Evolutionary conservation across 2,888 invertebrate species (phyloP).

Genomic region (Trissoscelio sp.): DNA sequence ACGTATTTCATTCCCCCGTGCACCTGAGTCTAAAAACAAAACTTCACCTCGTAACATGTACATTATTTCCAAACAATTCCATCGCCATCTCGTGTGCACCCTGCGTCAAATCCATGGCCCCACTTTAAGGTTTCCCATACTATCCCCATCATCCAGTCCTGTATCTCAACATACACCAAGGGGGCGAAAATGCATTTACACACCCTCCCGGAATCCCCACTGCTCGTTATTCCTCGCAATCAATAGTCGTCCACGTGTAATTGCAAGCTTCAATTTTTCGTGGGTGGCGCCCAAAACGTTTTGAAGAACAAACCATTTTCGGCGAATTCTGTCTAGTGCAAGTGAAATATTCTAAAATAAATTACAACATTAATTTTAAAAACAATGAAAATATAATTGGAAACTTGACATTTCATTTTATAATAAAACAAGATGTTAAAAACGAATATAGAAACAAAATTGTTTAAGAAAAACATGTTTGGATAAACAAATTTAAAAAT

Average conservation of each 20-base stretch:
- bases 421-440: no score
- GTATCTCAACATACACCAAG: background rate
- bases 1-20: slow-evolving; percentile 15
- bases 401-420: no score
- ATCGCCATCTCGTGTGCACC: slow-evolving; percentile 36
- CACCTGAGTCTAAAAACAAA: slow-evolving; percentile 56
- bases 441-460: no score
- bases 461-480: no score
- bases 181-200: slow-evolving; percentile 50
- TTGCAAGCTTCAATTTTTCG: slow-evolving; percentile 48
- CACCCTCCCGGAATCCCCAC: slow-evolving; percentile 38
- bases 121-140: slow-evolving; percentile 44
- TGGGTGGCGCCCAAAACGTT: slow-evolving; percentile 44
- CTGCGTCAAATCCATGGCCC: slow-evolving; percentile 32
- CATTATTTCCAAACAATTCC: slow-evolving; percentile 49
- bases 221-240: slow-evolving; percentile 48
- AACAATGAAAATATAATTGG: no score
- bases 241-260: slow-evolving; percentile 55
- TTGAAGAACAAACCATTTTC: no score
- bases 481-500: no score
- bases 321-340: no score
- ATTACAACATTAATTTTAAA: no score
- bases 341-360: no score
- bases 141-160: slow-evolving; percentile 29
- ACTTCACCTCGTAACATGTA: slow-evolving; percentile 41